A percentile compares a stretch with the other conserved stretches of the same genome.
Conservation (phyloP, 2,113 vertebrate species). For the Hylia prasina region DNA sequence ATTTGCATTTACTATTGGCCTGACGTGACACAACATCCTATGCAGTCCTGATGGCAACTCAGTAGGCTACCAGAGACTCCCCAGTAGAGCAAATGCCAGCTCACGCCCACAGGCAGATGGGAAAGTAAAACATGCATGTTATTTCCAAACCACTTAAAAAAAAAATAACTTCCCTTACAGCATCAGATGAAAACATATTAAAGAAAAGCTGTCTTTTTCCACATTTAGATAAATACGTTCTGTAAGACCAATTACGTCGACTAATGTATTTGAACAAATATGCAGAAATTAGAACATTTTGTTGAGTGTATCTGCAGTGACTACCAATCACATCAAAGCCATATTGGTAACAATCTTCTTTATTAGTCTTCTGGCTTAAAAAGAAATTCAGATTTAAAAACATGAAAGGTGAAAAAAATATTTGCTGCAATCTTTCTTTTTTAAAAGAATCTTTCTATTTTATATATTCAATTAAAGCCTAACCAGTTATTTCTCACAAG, state of each 20-base stretch:
- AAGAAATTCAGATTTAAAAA: neutral
- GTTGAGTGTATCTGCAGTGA: neutral
- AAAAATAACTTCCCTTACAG: neutral
- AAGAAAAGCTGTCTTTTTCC: neutral
- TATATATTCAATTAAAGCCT: neutral
- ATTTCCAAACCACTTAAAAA: slow-evolving; percentile 39
- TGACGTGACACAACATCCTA: neutral
- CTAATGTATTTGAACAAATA: slow-evolving; percentile 5
- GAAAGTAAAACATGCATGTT: slow-evolving; percentile 4
- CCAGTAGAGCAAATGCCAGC: slow-evolving; percentile 30
- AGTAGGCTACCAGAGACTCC: slow-evolving; percentile 18
- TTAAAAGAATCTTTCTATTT: neutral
- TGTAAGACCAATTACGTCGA: neutral
- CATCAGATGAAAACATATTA: neutral
- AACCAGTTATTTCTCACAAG: neutral
- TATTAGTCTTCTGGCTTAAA: neutral
- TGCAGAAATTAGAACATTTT: neutral
- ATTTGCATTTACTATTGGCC: slow-evolving; percentile 27
- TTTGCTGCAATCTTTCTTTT: neutral
- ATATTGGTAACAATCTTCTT: neutral
- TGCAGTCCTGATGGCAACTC: slow-evolving; percentile 48
- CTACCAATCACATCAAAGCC: neutral
- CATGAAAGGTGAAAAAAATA: neutral
- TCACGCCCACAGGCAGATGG: slow-evolving; percentile 37
- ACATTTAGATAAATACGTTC: neutral